phyloP scores from a whole-genome alignment of 2,797 vertebrate genomes.

The Enteromius argenteus region DNA sequence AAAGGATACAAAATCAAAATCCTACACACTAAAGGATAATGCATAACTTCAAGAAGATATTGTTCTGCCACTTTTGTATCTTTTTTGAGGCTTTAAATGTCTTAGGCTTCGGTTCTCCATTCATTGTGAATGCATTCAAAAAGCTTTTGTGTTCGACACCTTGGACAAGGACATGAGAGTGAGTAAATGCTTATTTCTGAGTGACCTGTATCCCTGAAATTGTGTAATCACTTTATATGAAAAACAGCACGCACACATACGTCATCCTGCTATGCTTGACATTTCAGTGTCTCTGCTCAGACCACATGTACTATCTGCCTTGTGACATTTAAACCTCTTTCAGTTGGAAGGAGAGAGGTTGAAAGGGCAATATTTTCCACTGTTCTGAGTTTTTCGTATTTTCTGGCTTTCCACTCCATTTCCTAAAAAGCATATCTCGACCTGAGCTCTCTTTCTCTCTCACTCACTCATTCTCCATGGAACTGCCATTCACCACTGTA shows the following conservation, averaged over 20 bases:
- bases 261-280: constrained; percentile 73
- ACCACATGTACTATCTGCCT: constrained; percentile 70
- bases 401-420: constrained; percentile 31
- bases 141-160: not conserved
- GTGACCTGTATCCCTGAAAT: not conserved
- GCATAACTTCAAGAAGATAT: not conserved
- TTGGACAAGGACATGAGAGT: not conserved
- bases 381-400: constrained; percentile 39
- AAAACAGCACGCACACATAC: constrained; percentile 31
- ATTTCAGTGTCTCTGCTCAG: constrained; percentile 71
- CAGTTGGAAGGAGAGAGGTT: constrained; percentile 39
- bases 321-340: constrained; percentile 73
- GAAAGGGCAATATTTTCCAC: constrained; percentile 34
- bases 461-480: not conserved
- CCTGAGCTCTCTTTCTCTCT: not conserved
- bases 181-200: not conserved
- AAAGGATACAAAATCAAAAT: not conserved
- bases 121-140: not conserved
- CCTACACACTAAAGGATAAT: not conserved
- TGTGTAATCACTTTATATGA: not conserved
- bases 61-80: not conserved
- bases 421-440: constrained; percentile 23
- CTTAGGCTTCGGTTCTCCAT: too few species aligned
- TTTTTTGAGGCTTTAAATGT: not conserved
- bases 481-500: not conserved